Base-by-base conservation (phyloP, 2,113 vertebrate genomes). In the Isurus oxyrinchus region DNA sequence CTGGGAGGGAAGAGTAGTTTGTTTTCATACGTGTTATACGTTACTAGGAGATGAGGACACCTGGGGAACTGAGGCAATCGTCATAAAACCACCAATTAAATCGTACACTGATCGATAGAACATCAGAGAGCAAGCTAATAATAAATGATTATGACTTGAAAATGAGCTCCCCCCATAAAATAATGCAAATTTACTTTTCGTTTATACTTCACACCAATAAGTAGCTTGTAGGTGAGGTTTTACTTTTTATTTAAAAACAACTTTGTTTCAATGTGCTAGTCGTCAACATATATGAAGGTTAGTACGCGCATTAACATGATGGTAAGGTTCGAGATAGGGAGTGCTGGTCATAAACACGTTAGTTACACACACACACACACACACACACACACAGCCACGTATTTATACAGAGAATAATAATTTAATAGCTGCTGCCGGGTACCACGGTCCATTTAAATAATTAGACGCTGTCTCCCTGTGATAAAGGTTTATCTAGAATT, bases 401-500 rank as follows among this genome's bases (percentile, higher is more conserved):
- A 69, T 95, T 95, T 95, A 95, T 95, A 95, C 66, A 14, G 67
- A 72, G 94, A 95, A 95, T 72, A 95, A 95, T 95, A 95, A 95
- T 72, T 76, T 95, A 95, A 95, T 95, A 76, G 94, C 67, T 72
- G 99, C 98, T 98, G 98, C 98, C 97, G 98, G 98, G 98, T 98
- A 98, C 98, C 98, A 98, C 98, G 98, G 98, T 98, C 98, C 99
- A 98, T 99, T 99, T 98, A 98, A 98, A 98, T 98, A 98, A 98
- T 98, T 98, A 98, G 98, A 98, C 98, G 98, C 98, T 99, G 98
- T 98, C 98, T 98, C 98, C 98, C 98, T 98, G 98, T 98, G 98
- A 99, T 98, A 98, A 99, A 98, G 98, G 98, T 98, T 99, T 99
- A 98, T 98, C 98, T 98, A 97, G 98, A 98, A 99, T 99, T 98